These are phyloP conservation scores for Aleiodes alternator DNA, from an alignment of 2,888 invertebrate genomes.

Conservation along the genomic window DNA sequence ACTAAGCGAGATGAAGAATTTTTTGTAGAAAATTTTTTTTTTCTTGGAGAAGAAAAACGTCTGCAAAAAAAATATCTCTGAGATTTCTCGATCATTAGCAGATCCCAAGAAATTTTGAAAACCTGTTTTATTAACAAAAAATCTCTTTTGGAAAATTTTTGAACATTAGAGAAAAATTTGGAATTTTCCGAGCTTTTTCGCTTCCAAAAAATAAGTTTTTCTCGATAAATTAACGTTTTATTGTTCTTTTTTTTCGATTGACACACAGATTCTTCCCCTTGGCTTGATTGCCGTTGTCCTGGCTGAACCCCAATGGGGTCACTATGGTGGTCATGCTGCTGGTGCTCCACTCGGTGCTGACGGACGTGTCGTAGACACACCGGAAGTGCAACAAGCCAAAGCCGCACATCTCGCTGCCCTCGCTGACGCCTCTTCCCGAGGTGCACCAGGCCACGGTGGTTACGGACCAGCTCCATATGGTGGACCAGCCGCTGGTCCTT, in stretches of 20 bases:
- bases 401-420: constrained; percentile 68
- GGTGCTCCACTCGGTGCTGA: constrained; percentile 69
- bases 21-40: background rate
- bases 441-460: constrained; percentile 63
- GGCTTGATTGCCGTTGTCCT: constrained; percentile 57
- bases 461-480: constrained; percentile 60
- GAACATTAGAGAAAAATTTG: too few species aligned
- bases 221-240: background rate
- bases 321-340: constrained; percentile 50
- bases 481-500: constrained; percentile 58
- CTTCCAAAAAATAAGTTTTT: too few species aligned
- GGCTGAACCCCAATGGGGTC: constrained; percentile 66
- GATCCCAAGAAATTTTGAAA: background rate
- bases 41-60: background rate
- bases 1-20: background rate
- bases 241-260: background rate
- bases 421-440: constrained; percentile 71
- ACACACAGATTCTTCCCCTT: constrained; percentile 60
- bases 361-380: constrained; percentile 71
- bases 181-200: too few species aligned
- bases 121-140: background rate
- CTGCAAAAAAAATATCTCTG: too few species aligned
- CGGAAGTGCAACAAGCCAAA: constrained; percentile 71
- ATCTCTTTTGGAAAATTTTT: too few species aligned
- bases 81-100: too few species aligned